Evolutionary conservation across 1,140 invertebrate genomes (phyloP), one percentile per base, ranked within the genome.

Genomic region (Hycleus phaleratus): DNA sequence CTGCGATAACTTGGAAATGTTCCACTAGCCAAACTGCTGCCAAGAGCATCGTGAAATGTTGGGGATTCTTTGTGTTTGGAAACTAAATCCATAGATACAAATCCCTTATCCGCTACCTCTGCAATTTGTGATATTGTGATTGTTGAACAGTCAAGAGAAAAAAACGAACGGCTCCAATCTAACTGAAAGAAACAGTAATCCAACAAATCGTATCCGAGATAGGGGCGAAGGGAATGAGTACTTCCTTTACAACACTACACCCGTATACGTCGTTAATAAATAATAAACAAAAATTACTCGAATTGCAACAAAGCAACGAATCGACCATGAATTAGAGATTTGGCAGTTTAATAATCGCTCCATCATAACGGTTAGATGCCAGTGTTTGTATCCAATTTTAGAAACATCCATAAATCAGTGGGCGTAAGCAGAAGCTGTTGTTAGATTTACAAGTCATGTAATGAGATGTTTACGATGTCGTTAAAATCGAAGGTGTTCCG

Each of bases 41-140:
- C 60, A 49, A 46, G 56, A 58, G 60, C 26, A 49, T 58, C 56
- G 54, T 63, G 57, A 65, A 62, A 56, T 55, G 12, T 56, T 42
- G 59, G 59, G 50, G 57, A 62, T 63, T 61, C 58, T 63, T 59
- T 61, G 62, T 66, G 59, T 66, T 53, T 43, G 61, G 56, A 52
- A 57, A 3, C 4, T 58, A 57, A 63, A 50, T 56, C 58, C 56
- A 58, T 63, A 59, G 63, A 62, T 59, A 64, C 63, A 62, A 65
- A 65, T 65, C 63, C 63, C 53, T 62, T 62, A 65, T 63, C 52
- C 59, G 45, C 60, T 50, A 57, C 60, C 56, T 61, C 46, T 45
- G 49, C 60, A 61, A 61, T 61, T 58, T 61, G 60, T 58, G 56
- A 60, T 56, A 55, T 56, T 56, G 59, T 60, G 59, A 60, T 60